These are phyloP conservation scores for Aegithalos caudatus DNA, from an alignment of 2,113 vertebrate genomes.

Conservation along the genomic window DNA sequence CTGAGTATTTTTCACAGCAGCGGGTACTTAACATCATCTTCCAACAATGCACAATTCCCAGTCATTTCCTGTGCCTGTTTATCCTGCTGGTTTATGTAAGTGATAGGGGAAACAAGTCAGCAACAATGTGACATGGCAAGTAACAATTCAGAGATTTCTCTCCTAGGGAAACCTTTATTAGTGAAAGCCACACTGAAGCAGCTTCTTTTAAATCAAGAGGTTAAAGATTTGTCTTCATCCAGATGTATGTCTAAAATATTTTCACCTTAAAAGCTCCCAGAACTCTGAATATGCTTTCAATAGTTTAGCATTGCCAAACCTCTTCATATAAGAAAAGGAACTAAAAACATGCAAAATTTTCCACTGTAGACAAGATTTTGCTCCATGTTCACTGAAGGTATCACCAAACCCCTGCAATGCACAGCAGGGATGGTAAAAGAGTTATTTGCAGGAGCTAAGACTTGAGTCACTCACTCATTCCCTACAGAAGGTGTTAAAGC, in stretches of 20 bases:
- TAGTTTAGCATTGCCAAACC: not conserved
- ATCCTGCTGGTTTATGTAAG: not conserved
- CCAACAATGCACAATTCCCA: not conserved
- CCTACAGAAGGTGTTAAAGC: not conserved
- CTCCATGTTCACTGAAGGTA: not conserved
- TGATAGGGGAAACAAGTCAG: slow-evolving; percentile 2
- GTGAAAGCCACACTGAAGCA: not conserved
- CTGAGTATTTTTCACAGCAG: not conserved
- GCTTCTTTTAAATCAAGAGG: not conserved
- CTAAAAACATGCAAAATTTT: not conserved
- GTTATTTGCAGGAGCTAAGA: not conserved
- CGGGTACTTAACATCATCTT: not conserved
- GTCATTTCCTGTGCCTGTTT: slow-evolving; percentile 7
- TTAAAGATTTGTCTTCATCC: not conserved
- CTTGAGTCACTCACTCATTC: not conserved
- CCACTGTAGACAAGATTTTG: not conserved
- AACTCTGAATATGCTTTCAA: not conserved
- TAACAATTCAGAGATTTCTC: not conserved
- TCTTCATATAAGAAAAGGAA: not conserved
- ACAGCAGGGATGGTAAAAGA: not conserved
- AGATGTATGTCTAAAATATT: accelerated
- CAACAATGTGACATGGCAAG: not conserved
- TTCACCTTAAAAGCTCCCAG: not conserved
- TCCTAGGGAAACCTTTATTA: not conserved
- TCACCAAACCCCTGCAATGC: not conserved